Base-by-base conservation (phyloP, 2,888 invertebrate genomes). In the Tortrix viridana region DNA sequence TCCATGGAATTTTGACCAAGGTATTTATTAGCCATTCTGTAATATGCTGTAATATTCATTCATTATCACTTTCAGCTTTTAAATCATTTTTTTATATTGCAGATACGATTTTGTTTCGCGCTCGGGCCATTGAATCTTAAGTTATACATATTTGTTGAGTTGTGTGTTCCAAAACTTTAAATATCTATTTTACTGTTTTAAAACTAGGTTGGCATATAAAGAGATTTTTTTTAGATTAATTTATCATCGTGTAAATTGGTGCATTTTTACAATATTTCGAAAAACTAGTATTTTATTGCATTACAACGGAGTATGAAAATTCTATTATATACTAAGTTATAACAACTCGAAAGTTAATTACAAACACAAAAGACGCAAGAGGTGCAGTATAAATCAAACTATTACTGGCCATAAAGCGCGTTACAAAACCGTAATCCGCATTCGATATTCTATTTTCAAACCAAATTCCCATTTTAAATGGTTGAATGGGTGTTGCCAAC, bases 1-100 rank as follows among this genome's bases (percentile, higher is more conserved):
- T 96, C 3, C 96, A 96, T 76, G 96, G 96, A 44, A 96, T 96
- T 73, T 88, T 96, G 60, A 96, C 96, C 1, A 96, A 96, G 93
- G 95, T 92, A 79, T 56, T 53, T 60, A 26, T 38, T 47, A 19
- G 62, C 32, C n/a, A 49, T 65, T 56, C 65, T 41, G 1, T 41
- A 16, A 16, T 1, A 62, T 70, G 60, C 56, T 70, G 20, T 16
- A 20, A 43, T 47, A 16, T 26, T 38, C 38, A 18, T 18, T 32
- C 47, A 58, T 41, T 12, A 26, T 6, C 57, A 58, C 32, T 47
- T 52, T 56, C 47, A 43, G 50, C 56, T 46, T 47, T 16, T 47
- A 26, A 48, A 7, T n/a, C 53, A 53, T 53, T 41, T 37, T 22
- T 53, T 7, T n/a, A 22, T 38, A 19, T 12, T 44, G 44, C 9